Conservation (phyloP, 2,797 vertebrate species). For the Molossus alvarezi region DNA sequence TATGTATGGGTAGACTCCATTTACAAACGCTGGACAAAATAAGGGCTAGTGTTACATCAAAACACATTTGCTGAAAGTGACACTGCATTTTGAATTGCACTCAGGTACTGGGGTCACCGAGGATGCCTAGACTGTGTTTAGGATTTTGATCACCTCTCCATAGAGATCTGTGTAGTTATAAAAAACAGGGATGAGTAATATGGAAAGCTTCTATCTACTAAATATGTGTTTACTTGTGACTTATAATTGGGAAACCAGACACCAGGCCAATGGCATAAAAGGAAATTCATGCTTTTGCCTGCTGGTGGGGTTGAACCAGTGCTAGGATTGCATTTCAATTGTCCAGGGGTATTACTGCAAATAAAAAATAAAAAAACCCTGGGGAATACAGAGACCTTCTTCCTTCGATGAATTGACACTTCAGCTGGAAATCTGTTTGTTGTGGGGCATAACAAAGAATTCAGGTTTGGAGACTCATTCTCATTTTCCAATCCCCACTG, state of each 20-base stretch:
- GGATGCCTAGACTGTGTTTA: neutral
- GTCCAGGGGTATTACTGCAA: neutral
- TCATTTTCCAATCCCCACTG: neutral
- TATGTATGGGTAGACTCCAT: neutral
- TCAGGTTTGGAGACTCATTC: neutral
- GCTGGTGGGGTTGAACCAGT: neutral
- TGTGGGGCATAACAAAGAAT: neutral
- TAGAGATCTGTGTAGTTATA: neutral
- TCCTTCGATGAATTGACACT: neutral
- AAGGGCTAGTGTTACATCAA: neutral
- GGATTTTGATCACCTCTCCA: neutral
- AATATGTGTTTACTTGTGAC: neutral
- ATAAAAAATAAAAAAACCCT: slow-evolving; percentile 30
- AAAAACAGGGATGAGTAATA: neutral
- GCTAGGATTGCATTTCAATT: neutral
- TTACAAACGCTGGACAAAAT: neutral
- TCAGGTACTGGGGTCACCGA: neutral
- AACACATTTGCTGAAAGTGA: neutral
- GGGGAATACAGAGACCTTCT: neutral
- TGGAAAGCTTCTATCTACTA: neutral
- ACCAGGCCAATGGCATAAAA: neutral
- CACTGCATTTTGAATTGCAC: neutral
- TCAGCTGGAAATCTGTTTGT: neutral
- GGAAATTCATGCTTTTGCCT: slow-evolving; percentile 40
- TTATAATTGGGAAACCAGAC: slow-evolving; percentile 45